Percentiles rank a stretch among this genome's conserved stretches.
These are phyloP conservation scores for Cyclina sinensis DNA, from an alignment of 1,140 invertebrate genomes.

Conservation along the genomic window DNA sequence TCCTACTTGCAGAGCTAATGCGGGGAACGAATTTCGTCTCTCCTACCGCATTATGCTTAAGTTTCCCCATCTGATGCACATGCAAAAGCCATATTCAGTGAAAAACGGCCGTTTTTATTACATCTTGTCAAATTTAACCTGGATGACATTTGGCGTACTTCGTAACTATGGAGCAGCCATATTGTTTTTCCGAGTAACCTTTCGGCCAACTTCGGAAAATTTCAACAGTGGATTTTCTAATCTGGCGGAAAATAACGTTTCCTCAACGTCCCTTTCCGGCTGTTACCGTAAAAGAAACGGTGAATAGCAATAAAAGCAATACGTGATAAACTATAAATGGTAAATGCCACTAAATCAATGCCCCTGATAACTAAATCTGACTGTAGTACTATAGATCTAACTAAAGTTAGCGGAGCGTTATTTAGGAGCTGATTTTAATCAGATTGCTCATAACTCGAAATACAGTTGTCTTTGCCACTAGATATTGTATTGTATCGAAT, in stretches of 20 bases:
- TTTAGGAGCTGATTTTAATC: too few species aligned
- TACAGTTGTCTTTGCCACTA: too few species aligned
- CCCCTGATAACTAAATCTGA: too few species aligned
- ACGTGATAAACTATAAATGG: too few species aligned
- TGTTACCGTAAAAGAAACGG: neutral
- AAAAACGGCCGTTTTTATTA: constrained; percentile 50
- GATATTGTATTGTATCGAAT: too few species aligned
- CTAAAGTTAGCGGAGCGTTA: too few species aligned
- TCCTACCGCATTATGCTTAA: constrained; percentile 72
- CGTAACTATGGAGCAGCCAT: constrained; percentile 80
- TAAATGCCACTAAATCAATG: too few species aligned
- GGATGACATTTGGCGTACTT: constrained; percentile 61
- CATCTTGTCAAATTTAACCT: constrained; percentile 54
- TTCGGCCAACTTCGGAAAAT: neutral
- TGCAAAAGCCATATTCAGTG: constrained; percentile 65
- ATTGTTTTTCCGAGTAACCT: constrained; percentile 54
- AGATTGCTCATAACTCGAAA: too few species aligned
- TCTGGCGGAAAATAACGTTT: neutral
- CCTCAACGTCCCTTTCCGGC: neutral
- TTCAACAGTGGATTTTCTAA: neutral
- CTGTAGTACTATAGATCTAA: too few species aligned
- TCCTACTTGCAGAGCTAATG: constrained; percentile 80
- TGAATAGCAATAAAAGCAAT: too few species aligned
- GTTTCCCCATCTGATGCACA: constrained; percentile 78
- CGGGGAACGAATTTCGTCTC: constrained; percentile 76